Conservation (phyloP, 2,888 invertebrate genomes). For the Lathronympha strigana region DNA sequence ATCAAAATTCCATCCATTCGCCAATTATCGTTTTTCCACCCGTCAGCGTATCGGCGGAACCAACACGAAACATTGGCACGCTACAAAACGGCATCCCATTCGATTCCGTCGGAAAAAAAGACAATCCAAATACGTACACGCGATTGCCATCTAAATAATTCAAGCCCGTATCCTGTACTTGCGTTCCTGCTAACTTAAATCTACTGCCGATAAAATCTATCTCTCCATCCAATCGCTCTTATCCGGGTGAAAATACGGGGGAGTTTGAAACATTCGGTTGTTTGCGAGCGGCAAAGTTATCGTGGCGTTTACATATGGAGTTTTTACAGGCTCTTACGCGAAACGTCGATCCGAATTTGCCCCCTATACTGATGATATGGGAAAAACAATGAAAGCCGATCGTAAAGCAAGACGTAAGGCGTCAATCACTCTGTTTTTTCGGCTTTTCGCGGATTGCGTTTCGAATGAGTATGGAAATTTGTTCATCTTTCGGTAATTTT, state of each 20-base stretch:
- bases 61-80: conserved; percentile 27
- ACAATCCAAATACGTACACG: conserved; percentile 79
- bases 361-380: conserved; percentile 66
- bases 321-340: conserved; percentile 80
- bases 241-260: conserved; percentile 45
- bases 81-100: conserved; percentile 48
- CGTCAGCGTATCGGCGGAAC: conserved; percentile 32
- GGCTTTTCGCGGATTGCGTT: conserved; percentile 36
- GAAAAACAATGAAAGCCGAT: conserved; percentile 69
- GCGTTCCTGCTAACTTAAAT: conserved; percentile 55
- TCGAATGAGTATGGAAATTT: conserved; percentile 40
- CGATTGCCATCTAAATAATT: conserved; percentile 83
- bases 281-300: conserved; percentile 37
- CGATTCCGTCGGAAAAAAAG: conserved; percentile 72
- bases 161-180: conserved; percentile 65
- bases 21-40: conserved; percentile 22
- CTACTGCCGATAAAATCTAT: conserved; percentile 58
- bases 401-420: conserved; percentile 42
- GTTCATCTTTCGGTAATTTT: conserved; percentile 39
- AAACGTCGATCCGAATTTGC: conserved; percentile 79
- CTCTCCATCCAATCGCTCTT: conserved; percentile 44
- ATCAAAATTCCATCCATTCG: conserved; percentile 6
- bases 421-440: conserved; percentile 39
- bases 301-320: conserved; percentile 64
- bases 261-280: conserved; percentile 43